A percentile compares a stretch with the other conserved stretches of the same genome.
Conservation (phyloP, 2,113 vertebrate species). For the Erinaceus europaeus region DNA sequence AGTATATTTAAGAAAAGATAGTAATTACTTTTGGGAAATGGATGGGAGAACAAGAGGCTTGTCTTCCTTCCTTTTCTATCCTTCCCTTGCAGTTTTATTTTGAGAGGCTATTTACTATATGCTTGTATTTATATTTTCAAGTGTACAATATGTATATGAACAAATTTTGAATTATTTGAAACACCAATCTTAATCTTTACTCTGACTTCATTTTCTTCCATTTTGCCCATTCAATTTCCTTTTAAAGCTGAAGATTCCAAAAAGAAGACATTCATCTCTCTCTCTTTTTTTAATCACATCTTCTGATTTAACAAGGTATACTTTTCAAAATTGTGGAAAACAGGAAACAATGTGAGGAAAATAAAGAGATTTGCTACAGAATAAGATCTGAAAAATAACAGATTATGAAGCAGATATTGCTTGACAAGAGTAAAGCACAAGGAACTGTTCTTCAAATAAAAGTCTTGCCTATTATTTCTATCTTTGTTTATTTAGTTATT, state of each 20-base stretch:
- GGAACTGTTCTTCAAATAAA: not conserved
- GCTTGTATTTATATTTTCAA: conserved; percentile 2
- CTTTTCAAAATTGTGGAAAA: conserved; percentile 9
- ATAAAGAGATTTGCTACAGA: not conserved
- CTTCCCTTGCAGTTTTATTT: not conserved
- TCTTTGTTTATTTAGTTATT: too few relatives aligned
- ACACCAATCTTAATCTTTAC: not conserved
- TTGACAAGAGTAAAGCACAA: not conserved
- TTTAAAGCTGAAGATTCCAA: conserved; percentile 26
- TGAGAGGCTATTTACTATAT: not conserved
- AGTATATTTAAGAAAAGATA: not conserved
- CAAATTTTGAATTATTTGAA: not conserved
- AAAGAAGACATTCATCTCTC: not conserved
- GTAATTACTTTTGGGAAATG: not conserved
- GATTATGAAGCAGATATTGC: not conserved
- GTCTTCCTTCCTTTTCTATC: conserved; percentile 2
- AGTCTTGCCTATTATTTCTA: not conserved
- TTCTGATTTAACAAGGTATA: too few relatives aligned
- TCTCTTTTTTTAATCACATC: too few relatives aligned
- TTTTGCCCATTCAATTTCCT: not conserved
- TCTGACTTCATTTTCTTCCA: not conserved
- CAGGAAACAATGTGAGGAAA: not conserved
- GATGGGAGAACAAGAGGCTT: not conserved
- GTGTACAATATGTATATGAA: not conserved
- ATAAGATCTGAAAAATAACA: not conserved